Percentiles rank a stretch among this genome's conserved stretches.
Conservation (phyloP, 2,888 invertebrate species). For the Plusia festucae region DNA sequence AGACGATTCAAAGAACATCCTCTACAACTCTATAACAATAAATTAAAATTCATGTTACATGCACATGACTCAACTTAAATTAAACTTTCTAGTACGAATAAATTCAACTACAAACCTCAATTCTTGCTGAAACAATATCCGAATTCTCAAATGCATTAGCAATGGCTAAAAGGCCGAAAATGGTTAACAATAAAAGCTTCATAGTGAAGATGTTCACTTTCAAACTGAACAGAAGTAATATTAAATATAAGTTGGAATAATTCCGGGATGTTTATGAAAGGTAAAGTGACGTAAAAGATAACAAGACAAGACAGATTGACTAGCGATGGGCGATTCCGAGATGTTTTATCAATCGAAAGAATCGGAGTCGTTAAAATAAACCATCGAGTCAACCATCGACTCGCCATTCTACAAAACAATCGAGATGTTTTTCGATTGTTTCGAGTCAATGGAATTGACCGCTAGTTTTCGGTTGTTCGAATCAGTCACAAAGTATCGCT, state of each 20-base stretch:
- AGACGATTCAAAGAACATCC: slow-evolving; percentile 92
- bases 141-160: slow-evolving; percentile 69
- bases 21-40: slow-evolving; percentile 90
- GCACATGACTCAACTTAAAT: neutral
- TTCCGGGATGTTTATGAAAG: neutral
- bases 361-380: no score
- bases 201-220: slow-evolving; percentile 48
- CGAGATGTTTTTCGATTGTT: no score
- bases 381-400: no score
- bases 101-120: slow-evolving; percentile 73
- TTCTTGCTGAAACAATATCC: slow-evolving; percentile 81
- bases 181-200: slow-evolving; percentile 60
- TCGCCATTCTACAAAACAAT: no score
- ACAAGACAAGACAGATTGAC: neutral
- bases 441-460: no score
- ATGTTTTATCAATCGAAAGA: no score
- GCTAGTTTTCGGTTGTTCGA: no score
- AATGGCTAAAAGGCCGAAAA: slow-evolving; percentile 62
- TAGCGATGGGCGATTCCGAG: no score
- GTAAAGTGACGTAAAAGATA: neutral
- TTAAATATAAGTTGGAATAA: neutral
- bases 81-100: neutral
- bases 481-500: no score
- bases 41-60: neutral
- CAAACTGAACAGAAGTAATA: slow-evolving; percentile 4